Percentiles rank a stretch among this genome's conserved stretches.
Conservation (phyloP, 2,113 vertebrate genomes). For the Lutjanus erythropterus region DNA sequence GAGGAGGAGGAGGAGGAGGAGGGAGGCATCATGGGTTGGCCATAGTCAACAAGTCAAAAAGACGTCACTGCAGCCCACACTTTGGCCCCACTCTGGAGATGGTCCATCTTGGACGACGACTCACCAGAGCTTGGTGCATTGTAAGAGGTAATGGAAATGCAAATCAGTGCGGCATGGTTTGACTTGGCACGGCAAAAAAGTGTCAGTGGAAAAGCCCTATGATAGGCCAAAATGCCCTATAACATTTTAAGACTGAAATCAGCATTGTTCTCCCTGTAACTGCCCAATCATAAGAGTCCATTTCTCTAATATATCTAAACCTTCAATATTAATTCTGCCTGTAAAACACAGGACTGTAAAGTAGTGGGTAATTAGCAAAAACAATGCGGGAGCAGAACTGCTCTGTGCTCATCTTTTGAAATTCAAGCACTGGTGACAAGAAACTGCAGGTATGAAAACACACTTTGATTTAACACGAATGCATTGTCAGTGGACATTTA, state of each 20-base stretch:
- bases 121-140: too few species aligned
- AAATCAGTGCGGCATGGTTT: too few species aligned
- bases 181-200: too few species aligned
- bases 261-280: not conserved
- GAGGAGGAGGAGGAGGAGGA: too few species aligned
- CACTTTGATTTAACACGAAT: slow-evolving; percentile 64
- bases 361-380: slow-evolving; percentile 38
- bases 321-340: slow-evolving; percentile 26
- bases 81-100: too few species aligned
- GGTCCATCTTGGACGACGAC: too few species aligned
- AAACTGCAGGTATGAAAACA: slow-evolving; percentile 49
- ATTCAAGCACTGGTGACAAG: slow-evolving; percentile 45
- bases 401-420: slow-evolving; percentile 54
- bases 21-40: too few species aligned
- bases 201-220: too few species aligned
- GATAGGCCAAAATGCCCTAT: not conserved
- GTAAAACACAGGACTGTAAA: slow-evolving; percentile 20
- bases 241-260: not conserved
- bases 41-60: too few species aligned
- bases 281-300: slow-evolving; percentile 7
- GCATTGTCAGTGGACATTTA: slow-evolving; percentile 66
- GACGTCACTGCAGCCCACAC: too few species aligned
- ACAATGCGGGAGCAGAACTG: slow-evolving; percentile 7
- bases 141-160: too few species aligned
- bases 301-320: slow-evolving; percentile 20